Evolutionary conservation across 2,797 vertebrate genomes (phyloP), one percentile per base, ranked within the genome.

Genomic region (Acropternis orthonyx): DNA sequence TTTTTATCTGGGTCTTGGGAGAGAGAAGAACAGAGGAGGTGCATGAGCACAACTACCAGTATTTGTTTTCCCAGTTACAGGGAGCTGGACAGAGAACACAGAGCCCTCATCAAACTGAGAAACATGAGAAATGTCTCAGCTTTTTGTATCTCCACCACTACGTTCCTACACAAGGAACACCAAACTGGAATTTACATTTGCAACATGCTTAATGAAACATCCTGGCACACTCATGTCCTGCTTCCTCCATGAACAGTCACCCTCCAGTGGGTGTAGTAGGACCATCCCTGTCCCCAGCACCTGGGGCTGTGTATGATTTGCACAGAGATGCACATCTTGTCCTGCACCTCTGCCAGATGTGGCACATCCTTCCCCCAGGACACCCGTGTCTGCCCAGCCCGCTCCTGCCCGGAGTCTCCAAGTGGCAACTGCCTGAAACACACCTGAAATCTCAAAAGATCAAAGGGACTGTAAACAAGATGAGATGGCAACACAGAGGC

Each of bases 121-220:
- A 41, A 54, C 39, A 71, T 2, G 3, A 74, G 49, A 85, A 84
- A 51, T 19, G 21, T 27, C 76, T 59, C 63, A 32, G 37, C 23
- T 72, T 58, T 78, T 77, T 54, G 22, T 34, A 11, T n/a, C 46
- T 58, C 67, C 76, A 39, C 16, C 37, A 3, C 37, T 39, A 41
- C 59, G 17, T 61, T 81, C 62, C 66, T 49, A 46, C 56, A 46
- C 0, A 0, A 44, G 34, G 46, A 85, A 19, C 34, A 14, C 12
- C 26, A 24, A 72, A 63, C 39, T 41, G 76, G 69, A 63, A 74
- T 1, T 21, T 3, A 4, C 16, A 9, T 66, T 82, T 81, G 30
- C 26, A 66, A 44, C 0, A 2, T 4, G 18, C 27, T 51, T 58
- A 36, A 51, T n/a, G 36, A 54, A 84, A 56, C 0, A 0, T 7